Evolutionary conservation across 2,888 invertebrate genomes (phyloP).

Genomic region (Eupithecia pulchellata): DNA sequence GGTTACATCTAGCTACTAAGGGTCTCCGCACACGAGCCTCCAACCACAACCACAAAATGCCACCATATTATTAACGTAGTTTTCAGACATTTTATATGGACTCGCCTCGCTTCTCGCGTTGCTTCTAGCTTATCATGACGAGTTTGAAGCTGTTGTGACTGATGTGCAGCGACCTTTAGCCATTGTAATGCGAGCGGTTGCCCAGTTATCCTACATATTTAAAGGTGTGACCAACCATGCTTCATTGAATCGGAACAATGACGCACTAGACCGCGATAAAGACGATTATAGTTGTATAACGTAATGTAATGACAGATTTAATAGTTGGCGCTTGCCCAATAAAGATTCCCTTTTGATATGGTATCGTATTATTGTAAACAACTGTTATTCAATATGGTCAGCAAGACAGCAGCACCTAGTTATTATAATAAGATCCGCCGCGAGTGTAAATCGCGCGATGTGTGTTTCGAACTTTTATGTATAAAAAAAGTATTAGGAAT

Average conservation of each 20-base stretch:
- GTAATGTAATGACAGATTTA: conserved; percentile 6
- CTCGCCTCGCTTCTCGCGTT: too few species aligned
- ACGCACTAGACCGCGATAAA: neutral
- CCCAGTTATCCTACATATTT: neutral
- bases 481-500: too few species aligned
- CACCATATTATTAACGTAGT: too few species aligned
- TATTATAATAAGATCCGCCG: too few species aligned
- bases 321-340: conserved; percentile 12
- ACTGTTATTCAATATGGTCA: neutral
- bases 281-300: neutral
- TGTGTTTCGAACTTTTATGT: too few species aligned
- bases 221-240: conserved; percentile 5
- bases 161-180: too few species aligned
- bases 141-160: too few species aligned
- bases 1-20: neutral
- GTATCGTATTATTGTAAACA: conserved; percentile 4
- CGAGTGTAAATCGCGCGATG: too few species aligned
- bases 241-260: conserved; percentile 35
- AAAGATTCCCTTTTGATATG: neutral
- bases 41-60: too few species aligned
- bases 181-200: conserved; percentile 3
- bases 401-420: neutral
- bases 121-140: too few species aligned
- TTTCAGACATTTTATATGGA: too few species aligned
- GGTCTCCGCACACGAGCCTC: too few species aligned